These are phyloP conservation scores for Anneissia japonica DNA, from an alignment of 35 echinoderm and acorn worm species.

Conservation along the genomic window DNA sequence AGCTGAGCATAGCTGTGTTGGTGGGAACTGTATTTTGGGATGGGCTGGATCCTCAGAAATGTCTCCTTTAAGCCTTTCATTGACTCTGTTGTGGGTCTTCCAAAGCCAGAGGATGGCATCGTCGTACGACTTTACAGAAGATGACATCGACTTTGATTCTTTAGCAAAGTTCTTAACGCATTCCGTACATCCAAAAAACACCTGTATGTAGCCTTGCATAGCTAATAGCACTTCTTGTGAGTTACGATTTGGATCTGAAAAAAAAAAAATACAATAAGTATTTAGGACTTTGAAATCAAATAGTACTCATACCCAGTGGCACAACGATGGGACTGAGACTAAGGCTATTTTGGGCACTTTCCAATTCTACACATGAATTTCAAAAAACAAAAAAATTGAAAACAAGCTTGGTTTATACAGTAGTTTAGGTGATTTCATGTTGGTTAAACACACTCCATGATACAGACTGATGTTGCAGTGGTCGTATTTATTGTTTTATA, in stretches of 20 bases:
- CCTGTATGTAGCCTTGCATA: slow-evolving; percentile 74
- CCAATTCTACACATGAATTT: no score
- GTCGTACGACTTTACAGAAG: slow-evolving; percentile 44
- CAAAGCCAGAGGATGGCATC: slow-evolving; percentile 80
- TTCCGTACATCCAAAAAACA: slow-evolving; percentile 78
- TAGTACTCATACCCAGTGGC: no score
- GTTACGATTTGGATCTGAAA: slow-evolving; percentile 58
- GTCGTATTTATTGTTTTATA: no score
- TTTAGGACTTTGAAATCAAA: no score
- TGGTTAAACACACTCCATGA: no score
- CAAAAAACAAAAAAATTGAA: no score
- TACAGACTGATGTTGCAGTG: no score
- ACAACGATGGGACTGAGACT: no score
- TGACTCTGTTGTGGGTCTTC: slow-evolving; percentile 75
- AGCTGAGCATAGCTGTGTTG: slow-evolving; percentile 19
- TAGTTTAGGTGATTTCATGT: no score
- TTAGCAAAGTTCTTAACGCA: slow-evolving; percentile 86
- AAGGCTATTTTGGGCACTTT: no score
- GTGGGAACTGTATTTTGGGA: slow-evolving; percentile 72
- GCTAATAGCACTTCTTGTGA: slow-evolving; percentile 63
- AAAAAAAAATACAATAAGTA: not conserved
- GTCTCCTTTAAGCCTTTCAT: slow-evolving; percentile 72
- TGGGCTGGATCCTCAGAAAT: slow-evolving; percentile 67
- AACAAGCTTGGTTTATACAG: no score
- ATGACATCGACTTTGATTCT: slow-evolving; percentile 37